Evolutionary conservation across 92 coral and sea anemone genomes (phyloP).

Genomic region (Palythoa heliodiscus): DNA sequence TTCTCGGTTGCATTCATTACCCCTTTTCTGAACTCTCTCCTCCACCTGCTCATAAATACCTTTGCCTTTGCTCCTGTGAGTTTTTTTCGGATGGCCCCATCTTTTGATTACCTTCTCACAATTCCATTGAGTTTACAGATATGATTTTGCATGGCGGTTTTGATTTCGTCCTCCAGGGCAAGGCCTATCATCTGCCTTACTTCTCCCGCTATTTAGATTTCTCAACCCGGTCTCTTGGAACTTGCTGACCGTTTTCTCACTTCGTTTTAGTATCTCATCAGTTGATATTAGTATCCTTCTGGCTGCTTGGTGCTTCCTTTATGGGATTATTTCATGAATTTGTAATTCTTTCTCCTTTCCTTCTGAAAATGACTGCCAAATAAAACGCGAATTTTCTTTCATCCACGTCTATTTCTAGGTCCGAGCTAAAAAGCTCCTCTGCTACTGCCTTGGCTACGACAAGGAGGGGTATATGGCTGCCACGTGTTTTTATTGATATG

Average conservation of each 20-base stretch:
- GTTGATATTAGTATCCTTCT: conserved; percentile 3
- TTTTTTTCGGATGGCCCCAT: no score
- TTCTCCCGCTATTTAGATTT: neutral
- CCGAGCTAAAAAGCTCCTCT: conserved; percentile 4
- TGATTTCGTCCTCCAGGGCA: conserved; percentile 17
- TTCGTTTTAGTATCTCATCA: conserved; percentile 1
- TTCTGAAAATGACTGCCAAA: conserved; percentile 10
- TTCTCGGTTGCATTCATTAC: no score
- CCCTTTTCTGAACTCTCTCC: no score
- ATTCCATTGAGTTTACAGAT: neutral
- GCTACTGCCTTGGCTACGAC: conserved; percentile 1
- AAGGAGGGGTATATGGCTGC: conserved; percentile 24
- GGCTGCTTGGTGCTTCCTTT: conserved; percentile 11
- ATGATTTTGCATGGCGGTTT: neutral
- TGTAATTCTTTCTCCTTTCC: neutral
- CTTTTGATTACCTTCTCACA: neutral
- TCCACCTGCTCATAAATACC: no score
- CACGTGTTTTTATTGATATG: neutral
- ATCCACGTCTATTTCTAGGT: conserved; percentile 12
- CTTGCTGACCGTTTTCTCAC: conserved; percentile 14
- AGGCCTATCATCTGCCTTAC: neutral
- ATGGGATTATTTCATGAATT: neutral
- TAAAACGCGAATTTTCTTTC: conserved; percentile 20
- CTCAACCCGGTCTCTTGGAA: neutral
- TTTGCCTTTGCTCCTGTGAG: no score